A percentile compares a stretch with the other conserved stretches of the same genome.
Conservation (phyloP, 2,113 vertebrate species). For the Talpa occidentalis region DNA sequence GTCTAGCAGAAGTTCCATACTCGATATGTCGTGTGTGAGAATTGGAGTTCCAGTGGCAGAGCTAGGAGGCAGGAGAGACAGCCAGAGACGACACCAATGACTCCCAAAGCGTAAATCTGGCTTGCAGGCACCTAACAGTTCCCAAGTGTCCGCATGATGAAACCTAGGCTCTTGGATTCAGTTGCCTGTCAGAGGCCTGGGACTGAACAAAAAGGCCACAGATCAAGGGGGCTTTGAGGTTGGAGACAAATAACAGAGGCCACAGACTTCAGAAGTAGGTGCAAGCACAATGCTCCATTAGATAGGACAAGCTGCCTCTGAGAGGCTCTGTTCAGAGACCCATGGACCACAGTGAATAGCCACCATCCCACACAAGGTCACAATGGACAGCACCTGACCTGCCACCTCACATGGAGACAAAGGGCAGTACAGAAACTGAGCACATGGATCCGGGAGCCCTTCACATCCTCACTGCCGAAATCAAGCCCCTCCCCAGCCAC, state of each 20-base stretch:
- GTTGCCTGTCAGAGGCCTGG: background rate
- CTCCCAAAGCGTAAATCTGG: background rate
- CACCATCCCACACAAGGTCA: background rate
- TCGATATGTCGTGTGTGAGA: no score
- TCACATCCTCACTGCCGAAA: background rate
- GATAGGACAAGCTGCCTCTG: background rate
- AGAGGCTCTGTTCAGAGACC: background rate
- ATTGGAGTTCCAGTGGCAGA: no score
- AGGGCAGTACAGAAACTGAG: background rate
- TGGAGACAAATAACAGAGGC: background rate
- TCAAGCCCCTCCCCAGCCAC: background rate
- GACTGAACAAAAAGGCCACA: background rate
- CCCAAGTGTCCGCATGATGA: background rate
- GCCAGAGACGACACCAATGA: background rate
- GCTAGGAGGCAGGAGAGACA: background rate
- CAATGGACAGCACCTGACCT: accelerated
- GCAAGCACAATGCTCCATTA: background rate
- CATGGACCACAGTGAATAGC: background rate
- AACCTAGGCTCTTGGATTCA: background rate
- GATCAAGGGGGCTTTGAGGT: background rate
- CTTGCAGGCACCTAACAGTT: no score
- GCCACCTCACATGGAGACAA: background rate
- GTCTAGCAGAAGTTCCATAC: background rate
- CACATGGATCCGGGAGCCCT: background rate
- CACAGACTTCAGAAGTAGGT: background rate